phyloP scores from a whole-genome alignment of 2,797 vertebrate genomes.

The Eulemur coronatus region DNA sequence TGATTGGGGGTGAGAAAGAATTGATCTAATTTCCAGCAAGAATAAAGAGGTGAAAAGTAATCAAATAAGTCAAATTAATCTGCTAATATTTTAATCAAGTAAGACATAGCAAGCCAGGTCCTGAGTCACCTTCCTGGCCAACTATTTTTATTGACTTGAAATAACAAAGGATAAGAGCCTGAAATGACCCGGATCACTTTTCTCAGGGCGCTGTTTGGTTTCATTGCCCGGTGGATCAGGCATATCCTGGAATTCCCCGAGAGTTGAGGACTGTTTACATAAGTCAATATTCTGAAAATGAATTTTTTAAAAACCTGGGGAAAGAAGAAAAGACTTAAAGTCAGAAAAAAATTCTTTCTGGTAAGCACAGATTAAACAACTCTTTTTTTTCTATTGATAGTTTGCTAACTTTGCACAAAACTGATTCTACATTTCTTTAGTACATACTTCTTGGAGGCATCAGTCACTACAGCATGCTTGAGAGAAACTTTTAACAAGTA shows the following conservation, averaged over 20 bases:
- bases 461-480: background rate
- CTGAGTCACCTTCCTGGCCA: conserved; percentile 58
- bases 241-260: background rate
- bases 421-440: background rate
- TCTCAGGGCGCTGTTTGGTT: background rate
- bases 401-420: conserved; percentile 4
- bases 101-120: conserved; percentile 38
- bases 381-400: background rate
- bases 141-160: conserved; percentile 44
- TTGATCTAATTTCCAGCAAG: conserved; percentile 11
- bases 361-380: background rate
- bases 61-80: conserved; percentile 44
- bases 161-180: conserved; percentile 50
- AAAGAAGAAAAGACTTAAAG: background rate
- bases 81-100: conserved; percentile 55
- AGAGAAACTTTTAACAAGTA: background rate
- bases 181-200: conserved; percentile 9
- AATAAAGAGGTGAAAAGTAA: background rate
- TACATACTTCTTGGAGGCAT: background rate
- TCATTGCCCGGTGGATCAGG: background rate
- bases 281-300: background rate
- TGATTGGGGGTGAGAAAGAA: background rate
- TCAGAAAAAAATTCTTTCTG: background rate
- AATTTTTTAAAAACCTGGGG: background rate
- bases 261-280: background rate